Conservation (phyloP, 2,888 invertebrate species). For the Melipona bicolor region DNA sequence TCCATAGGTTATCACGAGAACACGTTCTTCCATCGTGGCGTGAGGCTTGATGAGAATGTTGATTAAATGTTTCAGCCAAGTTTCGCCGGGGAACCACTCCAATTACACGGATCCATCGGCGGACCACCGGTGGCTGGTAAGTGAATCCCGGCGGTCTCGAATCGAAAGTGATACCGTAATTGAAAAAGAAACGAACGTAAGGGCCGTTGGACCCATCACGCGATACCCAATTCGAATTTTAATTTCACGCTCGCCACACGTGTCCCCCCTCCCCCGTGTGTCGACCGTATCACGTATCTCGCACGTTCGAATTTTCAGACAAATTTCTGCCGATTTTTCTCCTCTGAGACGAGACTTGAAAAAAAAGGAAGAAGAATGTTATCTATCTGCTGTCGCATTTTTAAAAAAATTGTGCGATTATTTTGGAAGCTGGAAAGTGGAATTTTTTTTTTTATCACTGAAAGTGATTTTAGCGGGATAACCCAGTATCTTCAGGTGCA, state of each 20-base stretch:
- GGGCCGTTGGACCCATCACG: background rate
- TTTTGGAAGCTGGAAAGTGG: no score
- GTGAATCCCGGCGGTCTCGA: conserved; percentile 21
- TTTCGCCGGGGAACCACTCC: conserved; percentile 27
- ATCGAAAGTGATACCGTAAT: conserved; percentile 26
- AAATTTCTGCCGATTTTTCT: background rate
- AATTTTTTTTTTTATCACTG: no score
- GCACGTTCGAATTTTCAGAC: background rate
- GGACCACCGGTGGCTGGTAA: conserved; percentile 5
- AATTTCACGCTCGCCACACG: conserved; percentile 3
- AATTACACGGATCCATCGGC: conserved; percentile 42
- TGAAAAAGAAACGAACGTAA: conserved; percentile 17
- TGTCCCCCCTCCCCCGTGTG: background rate
- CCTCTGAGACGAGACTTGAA: no score
- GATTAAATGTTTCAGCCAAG: conserved; percentile 41
- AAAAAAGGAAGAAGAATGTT: no score
- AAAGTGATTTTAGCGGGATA: no score
- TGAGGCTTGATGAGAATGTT: conserved; percentile 33
- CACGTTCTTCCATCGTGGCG: conserved; percentile 16
- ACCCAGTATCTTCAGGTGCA: no score
- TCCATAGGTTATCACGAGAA: conserved; percentile 38
- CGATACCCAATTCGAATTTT: background rate
- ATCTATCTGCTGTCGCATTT: no score
- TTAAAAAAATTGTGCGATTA: no score
- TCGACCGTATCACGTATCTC: background rate